Conservation (phyloP, 2,888 invertebrate genomes). For the Calliopum simillimum region DNA sequence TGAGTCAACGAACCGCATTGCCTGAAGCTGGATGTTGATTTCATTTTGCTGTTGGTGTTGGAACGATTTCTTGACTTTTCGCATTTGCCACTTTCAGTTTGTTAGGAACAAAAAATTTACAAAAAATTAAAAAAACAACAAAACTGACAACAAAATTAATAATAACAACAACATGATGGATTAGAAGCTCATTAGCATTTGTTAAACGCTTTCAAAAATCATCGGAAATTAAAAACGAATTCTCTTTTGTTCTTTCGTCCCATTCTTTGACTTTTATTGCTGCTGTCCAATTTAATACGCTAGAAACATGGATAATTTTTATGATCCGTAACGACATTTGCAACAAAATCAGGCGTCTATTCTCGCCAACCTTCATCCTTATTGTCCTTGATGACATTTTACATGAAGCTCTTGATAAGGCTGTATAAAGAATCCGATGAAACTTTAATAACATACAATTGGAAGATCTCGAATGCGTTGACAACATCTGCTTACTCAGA, state of each 20-base stretch:
- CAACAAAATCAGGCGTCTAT: too few relatives aligned
- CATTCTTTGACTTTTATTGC: background rate
- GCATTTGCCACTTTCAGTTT: slow-evolving; percentile 13
- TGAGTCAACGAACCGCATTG: slow-evolving; percentile 41
- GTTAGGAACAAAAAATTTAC: slow-evolving; percentile 8
- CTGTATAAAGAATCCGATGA: too few relatives aligned
- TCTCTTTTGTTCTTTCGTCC: slow-evolving; percentile 23
- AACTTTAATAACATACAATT: too few relatives aligned
- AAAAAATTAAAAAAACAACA: slow-evolving; percentile 29
- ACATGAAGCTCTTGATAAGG: too few relatives aligned
- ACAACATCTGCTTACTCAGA: too few relatives aligned
- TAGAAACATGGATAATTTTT: too few relatives aligned
- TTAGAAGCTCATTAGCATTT: slow-evolving; percentile 26
- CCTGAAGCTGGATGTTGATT: slow-evolving; percentile 17
- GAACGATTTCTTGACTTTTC: background rate
- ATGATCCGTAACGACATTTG: too few relatives aligned
- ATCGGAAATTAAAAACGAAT: slow-evolving; percentile 25
- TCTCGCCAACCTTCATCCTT: too few relatives aligned
- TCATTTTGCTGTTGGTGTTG: background rate
- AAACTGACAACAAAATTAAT: slow-evolving; percentile 23
- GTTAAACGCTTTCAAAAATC: slow-evolving; percentile 26
- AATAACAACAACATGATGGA: slow-evolving; percentile 38
- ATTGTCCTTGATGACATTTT: too few relatives aligned
- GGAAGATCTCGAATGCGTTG: too few relatives aligned
- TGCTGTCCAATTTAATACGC: too few relatives aligned